Evolutionary conservation across 2,888 invertebrate species (phyloP), one percentile per base, ranked within the genome.

Genomic region (Drosophila leonis): DNA sequence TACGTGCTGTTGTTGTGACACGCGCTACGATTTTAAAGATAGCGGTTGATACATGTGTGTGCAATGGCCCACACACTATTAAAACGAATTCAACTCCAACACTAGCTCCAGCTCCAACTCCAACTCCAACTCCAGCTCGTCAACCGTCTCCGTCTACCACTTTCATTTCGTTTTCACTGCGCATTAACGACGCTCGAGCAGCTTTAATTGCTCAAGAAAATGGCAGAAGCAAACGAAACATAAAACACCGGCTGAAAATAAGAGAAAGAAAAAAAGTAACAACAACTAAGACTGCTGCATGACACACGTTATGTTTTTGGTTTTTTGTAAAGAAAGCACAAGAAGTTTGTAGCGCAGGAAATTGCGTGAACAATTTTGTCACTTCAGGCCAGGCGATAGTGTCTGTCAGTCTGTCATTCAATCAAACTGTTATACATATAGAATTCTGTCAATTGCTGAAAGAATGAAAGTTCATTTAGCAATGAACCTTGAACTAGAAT

Each of bases 141-240:
- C 77, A 67, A 63, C 59, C 68, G 55, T 77, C 82, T 55, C 41
- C 57, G 56, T 78, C 78, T 71, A 75, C 72, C 89, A 86, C 86
- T 86, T 86, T 86, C 86, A 86, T 86, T 86, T 86, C 72, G 84
- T 81, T 86, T 86, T 86, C 86, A 86, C 86, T 86, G 87, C 79
- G 72, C 89, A 88, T 88, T 86, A 80, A 88, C 82, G 82, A 82
- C 87, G 81, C 75, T 87, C 77, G 84, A 81, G 79, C 77, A 72
- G 84, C 80, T 87, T 86, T 86, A 86, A 86, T 86, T 86, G 87
- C 79, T 72, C 67, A 79, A 82, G 73, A 76, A 71, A 80, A 77
- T 72, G 56, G 71, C 73, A 75, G 80, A 71, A 57, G 62, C 62
- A 56, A 65, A 72, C 46, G 65, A 33, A 72, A 46, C 62, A 60